Evolutionary conservation across 2,888 invertebrate genomes (phyloP), one percentile per base, ranked within the genome.

Genomic region (Eulithis testata): DNA sequence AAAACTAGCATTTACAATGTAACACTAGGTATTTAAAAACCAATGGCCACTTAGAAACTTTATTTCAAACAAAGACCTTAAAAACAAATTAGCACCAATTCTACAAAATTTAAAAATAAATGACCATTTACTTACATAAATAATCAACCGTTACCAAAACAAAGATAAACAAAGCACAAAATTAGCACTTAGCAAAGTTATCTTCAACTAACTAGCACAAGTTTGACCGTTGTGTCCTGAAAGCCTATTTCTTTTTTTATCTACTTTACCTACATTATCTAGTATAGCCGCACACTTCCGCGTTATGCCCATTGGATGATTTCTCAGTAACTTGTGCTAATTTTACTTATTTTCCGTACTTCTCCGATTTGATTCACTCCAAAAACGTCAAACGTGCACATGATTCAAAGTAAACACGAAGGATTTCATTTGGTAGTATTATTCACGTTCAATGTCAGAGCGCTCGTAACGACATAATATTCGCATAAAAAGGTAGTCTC

Each of bases 381-480:
- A 6, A 3, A 53, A 40, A 14, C 14, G 9, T 53, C 37, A 21
- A 37, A 12, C n/a, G 7, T 53, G 52, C 14, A 53, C 21, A 21
- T 49, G 49, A 49, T 49, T 21, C 21, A 49, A 49, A 49, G 21
- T 49, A 21, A 11, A 21, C 21, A 49, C 11, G 49, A 21, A 49
- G 49, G 49, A 49, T 49, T 40, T n/a, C 21, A 44, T 43, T 40
- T 37, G 58, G 8, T 12, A 12, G 43, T 27, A 59, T 45, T 58
- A 63, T 44, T 58, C 43, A 37, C 52, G 5, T 57, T 53, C 63
- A 63, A 63, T 63, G 63, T 40, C 63, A 63, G 11, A 27, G 6
- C n/a, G 36, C 14, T 37, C 51, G 8, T 57, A 21, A 51, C 5
- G 12, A 37, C 44, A 14, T 9, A 14, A 54, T 60, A 54, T 60